These are phyloP conservation scores for Crotalus viridis DNA, from an alignment of 2,113 vertebrate genomes.

Conservation along the genomic window DNA sequence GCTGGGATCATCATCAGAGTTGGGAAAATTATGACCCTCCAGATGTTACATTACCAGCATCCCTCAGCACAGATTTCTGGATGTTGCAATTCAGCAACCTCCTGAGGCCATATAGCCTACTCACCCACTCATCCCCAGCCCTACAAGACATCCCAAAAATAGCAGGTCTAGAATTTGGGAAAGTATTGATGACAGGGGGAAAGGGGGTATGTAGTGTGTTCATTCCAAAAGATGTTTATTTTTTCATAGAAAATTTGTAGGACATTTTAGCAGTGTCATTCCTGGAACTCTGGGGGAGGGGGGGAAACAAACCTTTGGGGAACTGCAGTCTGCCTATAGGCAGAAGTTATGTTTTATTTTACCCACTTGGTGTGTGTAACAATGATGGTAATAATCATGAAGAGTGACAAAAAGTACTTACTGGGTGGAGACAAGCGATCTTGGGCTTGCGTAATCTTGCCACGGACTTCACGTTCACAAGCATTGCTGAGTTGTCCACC, in stretches of 20 bases:
- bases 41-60: neutral
- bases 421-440: conserved; percentile 32
- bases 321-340: neutral
- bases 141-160: neutral
- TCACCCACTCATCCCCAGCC: neutral
- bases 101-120: neutral
- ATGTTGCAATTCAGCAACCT: neutral
- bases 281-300: neutral
- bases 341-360: neutral
- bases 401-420: conserved; percentile 35
- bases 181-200: neutral
- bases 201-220: neutral
- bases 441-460: conserved; percentile 60
- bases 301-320: neutral
- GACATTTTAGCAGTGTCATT: neutral
- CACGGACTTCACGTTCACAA: conserved; percentile 70
- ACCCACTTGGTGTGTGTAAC: neutral
- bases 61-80: neutral
- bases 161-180: neutral
- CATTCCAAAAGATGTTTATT: neutral
- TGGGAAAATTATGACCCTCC: neutral
- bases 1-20: neutral
- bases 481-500: conserved; percentile 71
- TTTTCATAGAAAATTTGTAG: neutral
- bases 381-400: neutral